phyloP scores from a whole-genome alignment of 64 coral and sea anemone species.

The Stylophora pistillata region DNA sequence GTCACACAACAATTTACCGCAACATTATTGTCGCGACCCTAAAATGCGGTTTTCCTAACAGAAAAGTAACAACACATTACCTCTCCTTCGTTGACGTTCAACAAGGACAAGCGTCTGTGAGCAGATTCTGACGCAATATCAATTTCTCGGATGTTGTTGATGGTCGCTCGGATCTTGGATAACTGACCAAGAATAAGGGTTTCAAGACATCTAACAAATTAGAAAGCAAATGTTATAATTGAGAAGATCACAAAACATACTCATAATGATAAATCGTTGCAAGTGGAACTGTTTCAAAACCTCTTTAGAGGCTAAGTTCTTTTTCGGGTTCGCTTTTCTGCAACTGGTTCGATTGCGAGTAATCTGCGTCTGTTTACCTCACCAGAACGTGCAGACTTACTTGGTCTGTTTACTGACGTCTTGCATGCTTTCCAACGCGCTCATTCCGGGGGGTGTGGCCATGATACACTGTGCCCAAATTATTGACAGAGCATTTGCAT shows the following conservation, averaged over 20 bases:
- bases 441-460: slow-evolving; percentile 51
- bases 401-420: slow-evolving; percentile 84
- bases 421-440: slow-evolving; percentile 78
- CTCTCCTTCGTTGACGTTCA: slow-evolving; percentile 73
- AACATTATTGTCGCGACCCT: no score
- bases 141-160: slow-evolving; percentile 77
- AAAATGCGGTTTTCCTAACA: no score
- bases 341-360: no score
- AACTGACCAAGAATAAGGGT: slow-evolving; percentile 70
- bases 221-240: background rate
- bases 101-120: slow-evolving; percentile 65
- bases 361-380: no score
- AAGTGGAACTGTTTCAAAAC: no score
- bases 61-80: background rate
- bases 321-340: no score
- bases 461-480: slow-evolving; percentile 96
- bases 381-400: slow-evolving; percentile 38
- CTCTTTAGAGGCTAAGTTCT: no score
- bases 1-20: no score
- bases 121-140: slow-evolving; percentile 87
- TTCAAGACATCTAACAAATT: slow-evolving; percentile 70
- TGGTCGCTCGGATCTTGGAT: slow-evolving; percentile 75
- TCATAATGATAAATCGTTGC: background rate
- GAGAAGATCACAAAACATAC: background rate
- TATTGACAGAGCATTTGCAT: slow-evolving; percentile 77